Evolutionary conservation across 1,140 invertebrate genomes (phyloP), one percentile per base, ranked within the genome.

Genomic region (Drosophila ohnishii): DNA sequence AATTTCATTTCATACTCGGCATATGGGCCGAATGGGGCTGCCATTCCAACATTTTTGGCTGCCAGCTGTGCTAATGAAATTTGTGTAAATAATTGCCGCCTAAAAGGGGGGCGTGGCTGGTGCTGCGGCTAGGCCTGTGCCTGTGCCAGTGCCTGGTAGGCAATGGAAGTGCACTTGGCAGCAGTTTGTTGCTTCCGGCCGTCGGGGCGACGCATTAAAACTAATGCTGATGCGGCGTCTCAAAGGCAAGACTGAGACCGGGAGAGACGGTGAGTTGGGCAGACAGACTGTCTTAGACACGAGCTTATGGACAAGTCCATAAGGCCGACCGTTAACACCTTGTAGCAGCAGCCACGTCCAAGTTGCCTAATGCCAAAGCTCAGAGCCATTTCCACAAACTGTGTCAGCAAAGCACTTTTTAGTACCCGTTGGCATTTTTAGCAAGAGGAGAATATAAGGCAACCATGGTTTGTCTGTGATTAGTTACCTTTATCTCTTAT

Each of bases 321-420:
- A 86, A 86, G 83, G 83, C 83, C 83, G 83, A 63, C 75, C 75
- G 83, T 86, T 86, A 86, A 88, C 83, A 86, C 83, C 83, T 86
- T 86, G 83, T 86, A 86, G 83, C 83, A 83, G 67, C 83, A 79
- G 72, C 83, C 82, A 86, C 83, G 83, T 87, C 75, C 82, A 75
- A 76, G 59, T 78, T 82, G 82, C 82, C 83, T 87, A 86, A 86
- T 87, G 83, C 83, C 83, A 86, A 88, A 83, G 83, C 83, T 87
- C 83, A 86, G 84, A 83, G 79, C 83, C 83, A 86, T 86, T 88
- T 80, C 83, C 79, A 77, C 84, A 86, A 86, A 86, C 83, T 86
- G 83, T 86, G 83, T 86, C 83, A 86, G 83, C 83, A 83, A 77
- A 86, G 83, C 83, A 86, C 87, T 86, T 79, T 80, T 70, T 61